Evolutionary conservation across 37 sponge, comb jelly and placozoan genomes (phyloP).

Genomic region (Crambe crambe): DNA sequence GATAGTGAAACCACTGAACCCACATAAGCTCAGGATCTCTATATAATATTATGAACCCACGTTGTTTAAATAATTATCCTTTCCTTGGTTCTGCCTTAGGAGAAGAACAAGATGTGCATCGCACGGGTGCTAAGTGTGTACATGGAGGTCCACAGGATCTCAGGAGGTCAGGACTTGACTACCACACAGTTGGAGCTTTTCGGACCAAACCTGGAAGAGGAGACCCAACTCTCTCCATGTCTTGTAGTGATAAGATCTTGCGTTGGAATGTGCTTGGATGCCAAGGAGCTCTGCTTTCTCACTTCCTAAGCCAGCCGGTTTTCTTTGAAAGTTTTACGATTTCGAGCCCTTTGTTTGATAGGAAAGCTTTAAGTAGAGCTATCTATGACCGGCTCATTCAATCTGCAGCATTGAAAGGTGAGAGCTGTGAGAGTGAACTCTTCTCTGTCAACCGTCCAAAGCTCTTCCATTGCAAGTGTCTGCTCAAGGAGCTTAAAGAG

Average conservation of each 20-base stretch:
- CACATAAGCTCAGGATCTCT: no score
- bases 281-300: constrained; percentile 81
- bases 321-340: constrained; percentile 53
- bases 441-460: constrained; percentile 4
- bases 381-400: constrained; percentile 20
- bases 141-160: constrained; percentile 60
- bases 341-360: constrained; percentile 20
- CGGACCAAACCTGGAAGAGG: constrained; percentile 89
- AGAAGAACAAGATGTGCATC: constrained; percentile 49
- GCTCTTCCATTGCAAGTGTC: constrained; percentile 1
- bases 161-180: constrained; percentile 41
- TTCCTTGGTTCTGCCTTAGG: neutral
- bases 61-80: no score
- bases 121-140: constrained; percentile 87
- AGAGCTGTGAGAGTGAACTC: neutral
- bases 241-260: constrained; percentile 88
- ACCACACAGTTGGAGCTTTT: constrained; percentile 63
- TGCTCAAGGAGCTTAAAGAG: neutral
- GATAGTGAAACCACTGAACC: no score
- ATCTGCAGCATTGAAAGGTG: neutral
- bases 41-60: no score
- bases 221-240: constrained; percentile 80
- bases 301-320: constrained; percentile 62
- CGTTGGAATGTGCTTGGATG: constrained; percentile 84
- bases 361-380: constrained; percentile 43